A percentile compares a stretch with the other conserved stretches of the same genome.
Evolutionary conservation across 2,797 vertebrate genomes (phyloP).

Genomic region (Buceros bicornis): DNA sequence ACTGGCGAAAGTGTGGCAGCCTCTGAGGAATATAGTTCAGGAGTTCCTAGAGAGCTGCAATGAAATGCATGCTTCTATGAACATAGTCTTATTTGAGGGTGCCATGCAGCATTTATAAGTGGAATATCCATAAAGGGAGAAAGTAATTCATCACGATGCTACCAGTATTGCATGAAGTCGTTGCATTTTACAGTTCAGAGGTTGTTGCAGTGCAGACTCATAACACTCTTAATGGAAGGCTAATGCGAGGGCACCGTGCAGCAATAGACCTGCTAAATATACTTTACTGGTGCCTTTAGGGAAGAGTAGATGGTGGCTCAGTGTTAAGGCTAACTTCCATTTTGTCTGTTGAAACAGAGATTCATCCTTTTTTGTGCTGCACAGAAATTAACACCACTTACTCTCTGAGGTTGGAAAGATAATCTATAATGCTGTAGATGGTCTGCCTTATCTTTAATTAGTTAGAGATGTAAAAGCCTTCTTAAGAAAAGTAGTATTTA

Average conservation of each 20-base stretch:
- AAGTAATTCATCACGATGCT: background rate
- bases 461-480: background rate
- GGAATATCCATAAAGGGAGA: background rate
- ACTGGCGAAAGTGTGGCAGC: constrained; percentile 80
- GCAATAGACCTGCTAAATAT: background rate
- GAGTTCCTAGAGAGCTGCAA: constrained; percentile 85
- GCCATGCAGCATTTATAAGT: constrained; percentile 87
- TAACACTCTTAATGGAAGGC: background rate
- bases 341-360: background rate
- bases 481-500: background rate
- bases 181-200: background rate
- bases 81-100: constrained; percentile 86
- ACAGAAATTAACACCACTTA: background rate
- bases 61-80: constrained; percentile 84
- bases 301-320: background rate
- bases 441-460: background rate
- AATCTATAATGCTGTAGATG: background rate
- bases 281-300: background rate
- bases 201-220: background rate
- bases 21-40: constrained; percentile 76
- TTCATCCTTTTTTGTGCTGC: background rate
- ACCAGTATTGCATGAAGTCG: background rate
- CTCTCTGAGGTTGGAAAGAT: background rate
- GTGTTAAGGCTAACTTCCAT: background rate
- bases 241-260: background rate